phyloP scores from a whole-genome alignment of 1,140 invertebrate species.

The Mylabris phalerata region DNA sequence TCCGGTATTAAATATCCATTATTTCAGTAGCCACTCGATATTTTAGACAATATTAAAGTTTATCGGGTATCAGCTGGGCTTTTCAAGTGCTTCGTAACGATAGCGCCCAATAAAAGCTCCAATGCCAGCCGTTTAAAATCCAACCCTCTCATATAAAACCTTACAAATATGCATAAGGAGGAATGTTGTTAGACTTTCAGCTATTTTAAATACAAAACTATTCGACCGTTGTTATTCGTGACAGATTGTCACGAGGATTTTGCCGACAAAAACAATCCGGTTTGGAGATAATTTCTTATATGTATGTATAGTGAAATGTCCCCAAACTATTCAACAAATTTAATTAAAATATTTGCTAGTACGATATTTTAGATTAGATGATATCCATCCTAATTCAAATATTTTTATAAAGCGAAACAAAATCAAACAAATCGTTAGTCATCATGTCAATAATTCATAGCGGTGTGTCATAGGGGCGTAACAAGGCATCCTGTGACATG shows the following conservation, averaged over 20 bases:
- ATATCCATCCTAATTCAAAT: no score
- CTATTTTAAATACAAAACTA: conserved; percentile 8
- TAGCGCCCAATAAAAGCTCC: conserved; percentile 12
- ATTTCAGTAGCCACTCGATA: conserved; percentile 7
- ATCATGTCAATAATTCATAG: no score
- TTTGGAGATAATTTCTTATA: no score
- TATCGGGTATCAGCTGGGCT: conserved; percentile 10
- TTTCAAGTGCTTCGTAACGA: conserved; percentile 6
- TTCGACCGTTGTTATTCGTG: not conserved
- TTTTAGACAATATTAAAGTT: conserved; percentile 16
- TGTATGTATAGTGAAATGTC: no score
- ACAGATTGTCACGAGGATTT: not conserved
- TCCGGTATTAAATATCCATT: conserved; percentile 8
- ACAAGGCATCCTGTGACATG: no score
- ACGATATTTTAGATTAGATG: no score
- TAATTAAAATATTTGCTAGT: no score
- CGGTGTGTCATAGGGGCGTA: no score
- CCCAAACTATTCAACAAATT: no score
- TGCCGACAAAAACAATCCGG: no score
- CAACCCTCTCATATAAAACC: conserved; percentile 6
- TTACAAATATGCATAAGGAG: not conserved
- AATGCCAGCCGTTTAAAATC: not conserved
- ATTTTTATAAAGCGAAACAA: no score
- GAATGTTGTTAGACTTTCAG: not conserved
- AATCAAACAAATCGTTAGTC: no score